These are phyloP conservation scores for Erebia palarica DNA, from an alignment of 2,888 invertebrate species.

Conservation along the genomic window DNA sequence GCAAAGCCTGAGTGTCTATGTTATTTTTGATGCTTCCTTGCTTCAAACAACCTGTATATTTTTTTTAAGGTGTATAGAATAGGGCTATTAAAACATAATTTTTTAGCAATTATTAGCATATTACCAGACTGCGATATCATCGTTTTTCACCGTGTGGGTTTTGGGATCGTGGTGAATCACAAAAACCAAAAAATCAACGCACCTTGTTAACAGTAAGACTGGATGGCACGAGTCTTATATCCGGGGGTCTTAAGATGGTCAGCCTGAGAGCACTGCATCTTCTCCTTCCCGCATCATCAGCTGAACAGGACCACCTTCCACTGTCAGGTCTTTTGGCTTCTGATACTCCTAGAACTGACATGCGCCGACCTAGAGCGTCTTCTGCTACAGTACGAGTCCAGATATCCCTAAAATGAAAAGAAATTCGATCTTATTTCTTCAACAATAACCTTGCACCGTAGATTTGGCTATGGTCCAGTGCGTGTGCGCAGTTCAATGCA, in stretches of 20 bases:
- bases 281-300: conserved; percentile 86
- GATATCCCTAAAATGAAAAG: conserved; percentile 78
- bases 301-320: conserved; percentile 91
- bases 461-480: too few species aligned
- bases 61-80: too few species aligned
- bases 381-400: conserved; percentile 85
- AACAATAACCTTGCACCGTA: not conserved
- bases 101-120: too few species aligned
- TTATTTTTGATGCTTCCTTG: too few species aligned
- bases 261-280: conserved; percentile 85
- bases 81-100: too few species aligned
- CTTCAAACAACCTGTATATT: too few species aligned
- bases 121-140: too few species aligned
- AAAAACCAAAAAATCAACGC: conserved; percentile 24
- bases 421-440: not conserved
- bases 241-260: conserved; percentile 84
- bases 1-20: too few species aligned
- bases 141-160: too few species aligned
- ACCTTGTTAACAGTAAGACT: conserved; percentile 88
- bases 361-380: conserved; percentile 75
- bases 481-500: too few species aligned
- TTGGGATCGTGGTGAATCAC: not conserved
- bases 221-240: conserved; percentile 86
- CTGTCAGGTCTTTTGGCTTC: conserved; percentile 87
- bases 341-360: conserved; percentile 87